Evolutionary conservation across 2,888 invertebrate genomes (phyloP), one percentile per base, ranked within the genome.

Genomic region (Drosophila ustulata): DNA sequence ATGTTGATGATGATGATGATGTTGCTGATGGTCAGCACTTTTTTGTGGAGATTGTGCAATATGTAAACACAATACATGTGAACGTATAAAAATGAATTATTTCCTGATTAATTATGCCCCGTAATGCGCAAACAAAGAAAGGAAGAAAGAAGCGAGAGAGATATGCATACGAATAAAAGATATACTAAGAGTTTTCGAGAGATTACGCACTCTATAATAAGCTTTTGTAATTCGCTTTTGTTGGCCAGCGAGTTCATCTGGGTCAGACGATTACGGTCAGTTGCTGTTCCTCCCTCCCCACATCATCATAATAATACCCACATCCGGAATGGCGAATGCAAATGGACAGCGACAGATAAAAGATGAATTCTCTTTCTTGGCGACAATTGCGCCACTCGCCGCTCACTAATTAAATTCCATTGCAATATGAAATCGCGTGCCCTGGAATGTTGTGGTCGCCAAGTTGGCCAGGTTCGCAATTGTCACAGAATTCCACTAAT

Each of bases 71-170:
- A 18, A 18, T 18, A 25, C n/a, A 49, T 37, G 56, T 45, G 50
- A 46, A 63, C 25, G 52, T 58, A 34, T 71, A 66, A 71, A 79
- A 66, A 80, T 66, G 74, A 77, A 74, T 71, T 66, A 77, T 89
- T 89, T 83, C 89, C 89, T 81, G 88, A 89, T 87, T 87, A 81
- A 87, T 87, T 75, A 45, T 78, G 80, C 64, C 51, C 23, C 23
- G 75, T 55, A 70, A 85, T 71, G 75, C 65, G 30, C 30, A 30
- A 30, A 61, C 51, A 64, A 66, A 71, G 68, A 58, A 61, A 69
- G 2, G 56, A 46, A 57, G 46, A 57, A 57, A 59, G 5, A 57
- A 6, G 37, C 11, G n/a, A 3, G 37, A 46, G 26, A 71, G 9
- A 30, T 23, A 39, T 18, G 11, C 34, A 28, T 8, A 37, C 5